phyloP scores from a whole-genome alignment of 2,888 invertebrate genomes.

The Cremastinae sp. region DNA sequence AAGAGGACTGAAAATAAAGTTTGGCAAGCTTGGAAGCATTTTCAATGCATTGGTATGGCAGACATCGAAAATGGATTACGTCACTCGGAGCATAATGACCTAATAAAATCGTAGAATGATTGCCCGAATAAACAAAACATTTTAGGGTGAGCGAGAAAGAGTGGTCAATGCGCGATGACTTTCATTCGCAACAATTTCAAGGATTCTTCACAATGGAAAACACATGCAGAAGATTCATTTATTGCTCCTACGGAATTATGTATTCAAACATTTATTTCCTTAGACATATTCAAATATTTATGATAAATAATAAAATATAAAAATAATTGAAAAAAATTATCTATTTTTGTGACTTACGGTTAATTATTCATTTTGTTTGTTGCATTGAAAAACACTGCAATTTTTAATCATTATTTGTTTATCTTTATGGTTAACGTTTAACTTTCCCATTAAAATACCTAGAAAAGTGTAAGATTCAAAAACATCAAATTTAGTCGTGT shows the following conservation, averaged over 20 bases:
- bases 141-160: slow-evolving; percentile 3
- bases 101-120: slow-evolving; percentile 54
- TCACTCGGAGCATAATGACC: slow-evolving; percentile 55
- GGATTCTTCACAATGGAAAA: not conserved
- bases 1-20: slow-evolving; percentile 43
- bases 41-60: slow-evolving; percentile 6
- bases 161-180: slow-evolving; percentile 24
- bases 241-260: not conserved
- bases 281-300: no score
- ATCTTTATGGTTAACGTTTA: no score
- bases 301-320: not conserved
- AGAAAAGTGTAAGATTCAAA: no score
- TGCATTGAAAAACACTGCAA: no score
- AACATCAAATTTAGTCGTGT: no score
- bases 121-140: slow-evolving; percentile 44
- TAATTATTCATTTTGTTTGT: no score
- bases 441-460: no score
- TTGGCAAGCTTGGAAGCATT: slow-evolving; percentile 20
- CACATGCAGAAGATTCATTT: not conserved
- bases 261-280: no score
- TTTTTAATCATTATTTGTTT: no score
- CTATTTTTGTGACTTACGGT: no score
- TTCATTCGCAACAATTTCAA: not conserved
- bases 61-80: slow-evolving; percentile 38
- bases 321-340: no score